Evolutionary conservation across 2,113 vertebrate species (phyloP).

Genomic region (Podarcis raffonei): DNA sequence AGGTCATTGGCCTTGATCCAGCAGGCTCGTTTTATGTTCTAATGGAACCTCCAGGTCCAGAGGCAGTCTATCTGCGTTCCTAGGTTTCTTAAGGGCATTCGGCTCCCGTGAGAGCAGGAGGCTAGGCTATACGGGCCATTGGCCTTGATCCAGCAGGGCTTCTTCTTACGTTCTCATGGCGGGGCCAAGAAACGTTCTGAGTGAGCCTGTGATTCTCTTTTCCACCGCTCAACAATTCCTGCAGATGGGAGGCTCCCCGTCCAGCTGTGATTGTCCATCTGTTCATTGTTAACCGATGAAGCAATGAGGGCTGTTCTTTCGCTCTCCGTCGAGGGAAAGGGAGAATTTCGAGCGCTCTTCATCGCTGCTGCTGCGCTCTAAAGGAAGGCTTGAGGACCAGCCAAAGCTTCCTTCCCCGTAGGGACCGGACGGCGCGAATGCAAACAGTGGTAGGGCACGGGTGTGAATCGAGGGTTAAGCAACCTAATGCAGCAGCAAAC

Average conservation of each 20-base stretch:
- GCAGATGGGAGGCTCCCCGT: background rate
- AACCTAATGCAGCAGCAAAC: background rate
- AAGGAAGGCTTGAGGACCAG: too few species aligned
- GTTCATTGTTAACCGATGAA: background rate
- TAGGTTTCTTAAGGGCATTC: too few species aligned
- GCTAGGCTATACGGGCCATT: too few species aligned
- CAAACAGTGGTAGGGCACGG: accelerated
- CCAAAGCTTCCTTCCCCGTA: background rate
- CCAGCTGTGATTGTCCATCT: background rate
- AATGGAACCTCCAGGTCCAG: too few species aligned
- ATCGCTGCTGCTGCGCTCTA: background rate
- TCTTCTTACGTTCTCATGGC: too few species aligned
- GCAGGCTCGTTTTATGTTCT: too few species aligned
- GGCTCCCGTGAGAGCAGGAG: too few species aligned
- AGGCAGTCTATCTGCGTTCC: too few species aligned
- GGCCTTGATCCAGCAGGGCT: too few species aligned
- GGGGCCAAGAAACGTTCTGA: background rate
- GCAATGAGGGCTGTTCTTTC: background rate
- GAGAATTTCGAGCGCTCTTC: background rate
- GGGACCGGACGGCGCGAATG: background rate
- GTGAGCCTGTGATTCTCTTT: too few species aligned
- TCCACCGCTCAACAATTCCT: background rate
- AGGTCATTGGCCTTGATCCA: too few species aligned
- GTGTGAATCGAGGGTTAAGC: background rate
- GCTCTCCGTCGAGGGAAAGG: background rate